Percentiles rank a stretch among this genome's conserved stretches.
Evolutionary conservation across 1,140 invertebrate species (phyloP).

Genomic region (Zaprionus lachaisei): DNA sequence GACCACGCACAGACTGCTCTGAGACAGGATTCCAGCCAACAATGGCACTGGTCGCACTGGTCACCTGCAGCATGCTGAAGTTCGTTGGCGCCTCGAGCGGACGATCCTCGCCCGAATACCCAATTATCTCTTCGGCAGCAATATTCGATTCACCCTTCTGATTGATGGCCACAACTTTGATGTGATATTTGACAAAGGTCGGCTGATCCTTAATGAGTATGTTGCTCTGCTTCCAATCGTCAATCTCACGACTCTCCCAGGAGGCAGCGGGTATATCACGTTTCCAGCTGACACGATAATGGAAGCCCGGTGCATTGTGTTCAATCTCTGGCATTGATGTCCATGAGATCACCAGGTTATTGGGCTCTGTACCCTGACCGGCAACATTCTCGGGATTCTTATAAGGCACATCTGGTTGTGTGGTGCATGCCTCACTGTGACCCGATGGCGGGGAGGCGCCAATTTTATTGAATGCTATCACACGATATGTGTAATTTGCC

Average conservation of each 20-base stretch:
- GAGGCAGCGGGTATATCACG: conserved; percentile 90
- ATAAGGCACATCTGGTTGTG: conserved; percentile 94
- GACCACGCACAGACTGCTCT: conserved; percentile 91
- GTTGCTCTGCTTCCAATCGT: conserved; percentile 90
- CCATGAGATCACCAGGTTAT: conserved; percentile 97
- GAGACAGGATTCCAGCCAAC: conserved; percentile 94
- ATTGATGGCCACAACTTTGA: conserved; percentile 97
- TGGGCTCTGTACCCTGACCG: conserved; percentile 93
- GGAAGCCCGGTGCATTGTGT: conserved; percentile 97
- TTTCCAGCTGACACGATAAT: conserved; percentile 95
- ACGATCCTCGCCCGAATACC: conserved; percentile 97
- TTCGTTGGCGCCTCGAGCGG: conserved; percentile 93
- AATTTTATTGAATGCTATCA: conserved; percentile 96
- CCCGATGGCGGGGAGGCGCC: conserved; percentile 94
- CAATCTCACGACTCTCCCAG: conserved; percentile 91
- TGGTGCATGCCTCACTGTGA: conserved; percentile 93
- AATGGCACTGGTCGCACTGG: conserved; percentile 90
- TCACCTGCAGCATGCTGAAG: conserved; percentile 91
- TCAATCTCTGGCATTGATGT: conserved; percentile 98
- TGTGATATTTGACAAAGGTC: conserved; percentile 95
- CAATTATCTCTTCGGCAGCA: conserved; percentile 91
- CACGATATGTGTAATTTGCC: conserved; percentile 98
- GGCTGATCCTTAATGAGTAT: conserved; percentile 91
- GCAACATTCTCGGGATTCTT: conserved; percentile 98
- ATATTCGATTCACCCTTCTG: conserved; percentile 94